Percentiles rank a stretch among this genome's conserved stretches.
Conservation (phyloP, 1,140 invertebrate species). For the Macrotrachela quadricornifera region DNA sequence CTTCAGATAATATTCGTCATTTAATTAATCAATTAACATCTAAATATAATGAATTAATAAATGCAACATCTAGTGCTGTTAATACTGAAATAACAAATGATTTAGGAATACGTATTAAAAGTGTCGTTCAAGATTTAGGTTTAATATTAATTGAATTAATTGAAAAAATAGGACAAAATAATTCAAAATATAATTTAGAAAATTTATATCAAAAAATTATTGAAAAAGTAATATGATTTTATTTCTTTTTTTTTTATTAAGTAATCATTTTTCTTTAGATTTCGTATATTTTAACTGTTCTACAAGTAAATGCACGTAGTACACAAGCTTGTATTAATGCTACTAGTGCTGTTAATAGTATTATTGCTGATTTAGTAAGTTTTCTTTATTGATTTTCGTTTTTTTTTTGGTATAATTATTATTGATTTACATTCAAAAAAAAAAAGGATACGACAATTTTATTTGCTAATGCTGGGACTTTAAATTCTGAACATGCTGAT, state of each 20-base stretch:
- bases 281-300: too few species aligned
- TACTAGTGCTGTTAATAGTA: slow-evolving; percentile 84
- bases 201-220: slow-evolving; percentile 60
- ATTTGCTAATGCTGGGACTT: slow-evolving; percentile 90
- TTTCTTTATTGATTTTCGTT: too few species aligned
- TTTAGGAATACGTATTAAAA: slow-evolving; percentile 41
- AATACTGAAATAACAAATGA: slow-evolving; percentile 59
- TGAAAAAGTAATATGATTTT: slow-evolving; percentile 62
- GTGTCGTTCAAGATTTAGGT: slow-evolving; percentile 61
- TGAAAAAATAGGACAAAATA: slow-evolving; percentile 49
- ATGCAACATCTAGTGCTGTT: slow-evolving; percentile 66
- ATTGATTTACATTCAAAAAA: too few species aligned
- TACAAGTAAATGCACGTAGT: slow-evolving; percentile 30
- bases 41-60: slow-evolving; percentile 61
- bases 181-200: slow-evolving; percentile 48
- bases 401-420: too few species aligned
- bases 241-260: slow-evolving; percentile 15
- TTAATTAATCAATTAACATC: slow-evolving; percentile 55
- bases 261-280: too few species aligned
- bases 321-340: slow-evolving; percentile 95
- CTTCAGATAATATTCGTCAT: slow-evolving; percentile 25
- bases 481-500: slow-evolving; percentile 66
- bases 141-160: slow-evolving; percentile 54
- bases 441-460: slow-evolving; percentile 75
- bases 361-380: slow-evolving; percentile 61